These are phyloP conservation scores for Masnerella sp. DNA, from an alignment of 2,888 invertebrate genomes.

Conservation along the genomic window DNA sequence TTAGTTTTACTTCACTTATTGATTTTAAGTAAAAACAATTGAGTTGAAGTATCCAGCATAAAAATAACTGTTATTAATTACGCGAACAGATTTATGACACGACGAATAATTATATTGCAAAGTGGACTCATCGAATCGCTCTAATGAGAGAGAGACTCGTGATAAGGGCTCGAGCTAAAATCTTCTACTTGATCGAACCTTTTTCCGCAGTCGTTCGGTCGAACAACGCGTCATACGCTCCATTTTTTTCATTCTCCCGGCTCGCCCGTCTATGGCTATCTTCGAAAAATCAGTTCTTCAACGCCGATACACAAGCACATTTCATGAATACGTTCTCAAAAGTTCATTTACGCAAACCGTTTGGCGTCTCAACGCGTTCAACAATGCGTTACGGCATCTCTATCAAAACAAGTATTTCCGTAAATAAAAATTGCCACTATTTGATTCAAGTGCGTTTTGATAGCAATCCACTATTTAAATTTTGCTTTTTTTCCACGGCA, in stretches of 20 bases:
- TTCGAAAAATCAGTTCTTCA: slow-evolving; percentile 58
- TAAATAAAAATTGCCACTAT: neutral
- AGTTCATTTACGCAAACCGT: slow-evolving; percentile 21
- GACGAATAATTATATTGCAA: slow-evolving; percentile 31
- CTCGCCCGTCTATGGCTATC: slow-evolving; percentile 63
- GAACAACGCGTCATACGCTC: slow-evolving; percentile 51
- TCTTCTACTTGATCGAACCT: slow-evolving; percentile 51
- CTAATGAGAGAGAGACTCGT: slow-evolving; percentile 45
- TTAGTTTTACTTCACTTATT: no score
- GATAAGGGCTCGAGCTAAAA: slow-evolving; percentile 36
- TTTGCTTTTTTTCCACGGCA: neutral
- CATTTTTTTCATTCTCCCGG: slow-evolving; percentile 58
- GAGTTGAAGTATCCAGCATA: no score
- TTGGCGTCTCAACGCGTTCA: slow-evolving; percentile 6
- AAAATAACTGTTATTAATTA: no score
- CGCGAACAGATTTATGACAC: neutral
- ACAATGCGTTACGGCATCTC: neutral
- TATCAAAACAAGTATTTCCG: neutral
- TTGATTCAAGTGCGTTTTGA: neutral
- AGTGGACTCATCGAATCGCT: slow-evolving; percentile 37
- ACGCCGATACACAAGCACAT: slow-evolving; percentile 47
- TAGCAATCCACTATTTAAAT: no score
- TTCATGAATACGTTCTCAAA: slow-evolving; percentile 31
- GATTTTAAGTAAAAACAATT: no score
- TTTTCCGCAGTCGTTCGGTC: slow-evolving; percentile 51